Base-by-base conservation (phyloP, 2,113 vertebrate genomes). In the Clarias magur region DNA sequence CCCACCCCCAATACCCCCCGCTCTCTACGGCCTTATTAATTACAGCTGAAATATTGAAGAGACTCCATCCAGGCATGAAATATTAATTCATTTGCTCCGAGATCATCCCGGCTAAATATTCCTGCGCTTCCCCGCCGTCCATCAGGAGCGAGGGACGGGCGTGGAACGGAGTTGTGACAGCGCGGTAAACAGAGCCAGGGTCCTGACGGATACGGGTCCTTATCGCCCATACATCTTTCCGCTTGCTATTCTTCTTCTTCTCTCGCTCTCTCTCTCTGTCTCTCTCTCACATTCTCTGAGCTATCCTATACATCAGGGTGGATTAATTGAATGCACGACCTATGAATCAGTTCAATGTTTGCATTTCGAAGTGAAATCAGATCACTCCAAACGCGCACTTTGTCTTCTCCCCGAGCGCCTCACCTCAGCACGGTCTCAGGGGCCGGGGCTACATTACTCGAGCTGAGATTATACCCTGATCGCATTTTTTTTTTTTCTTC, bases 11-110 rank as follows among this genome's bases (percentile, higher is more conserved):
- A 85, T 57, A 82, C 90, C 88, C 88, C 75, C 92, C 92, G 91
- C 86, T 57, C 91, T 90, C 88, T 85, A 89, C 82, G 87, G 85
- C 84, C 92, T 93, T 94, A 95, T 95, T 95, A 95, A 95, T 95
- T 94, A 94, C 93, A 90, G 90, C 88, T 93, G 90, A 94, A 94
- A 95, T 95, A 95, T 95, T 93, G 93, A 95, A 95, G 93, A 93
- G 91, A 92, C 93, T 93, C 93, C 90, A 94, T 95, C 93, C 30
- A 93, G 87, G 92, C 90, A 94, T 95, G 89, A 94, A 95, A 94
- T 93, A 95, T 95, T 92, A 85, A 95, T 94, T 93, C 88, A 91
- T 94, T 93, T 84, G 93, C 88, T 80, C 92, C 88, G 83, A 91
- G 90, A 94, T 94, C 92, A 92, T 94, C 91, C 88, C 88, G 2